A percentile compares a stretch with the other conserved stretches of the same genome.
Conservation (phyloP, 2,797 vertebrate species). For the Benthosema pterotum region DNA sequence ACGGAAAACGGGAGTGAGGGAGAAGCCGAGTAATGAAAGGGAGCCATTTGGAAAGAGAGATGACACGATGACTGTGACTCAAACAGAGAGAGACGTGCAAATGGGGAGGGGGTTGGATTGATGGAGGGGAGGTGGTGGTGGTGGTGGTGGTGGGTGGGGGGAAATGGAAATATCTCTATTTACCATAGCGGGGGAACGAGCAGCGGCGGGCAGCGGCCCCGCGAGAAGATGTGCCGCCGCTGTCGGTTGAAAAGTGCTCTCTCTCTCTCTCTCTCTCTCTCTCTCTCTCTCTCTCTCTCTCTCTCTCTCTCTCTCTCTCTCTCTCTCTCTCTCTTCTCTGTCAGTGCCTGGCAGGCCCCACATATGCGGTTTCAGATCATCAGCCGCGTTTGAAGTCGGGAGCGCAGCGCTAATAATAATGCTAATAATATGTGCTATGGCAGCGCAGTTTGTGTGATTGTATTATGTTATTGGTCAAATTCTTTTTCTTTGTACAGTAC, state of each 20-base stretch:
- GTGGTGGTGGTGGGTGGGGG: no score
- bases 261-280: no score
- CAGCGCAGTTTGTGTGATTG: no score
- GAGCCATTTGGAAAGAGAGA: slow-evolving; percentile 32
- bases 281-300: no score
- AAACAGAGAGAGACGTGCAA: slow-evolving; percentile 32
- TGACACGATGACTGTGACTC: slow-evolving; percentile 54
- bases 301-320: no score
- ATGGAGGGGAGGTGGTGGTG: not conserved
- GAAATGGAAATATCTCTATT: slow-evolving; percentile 62
- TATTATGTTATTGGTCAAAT: slow-evolving; percentile 10
- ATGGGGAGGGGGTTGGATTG: slow-evolving; percentile 31
- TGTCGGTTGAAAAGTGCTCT: slow-evolving; percentile 48
- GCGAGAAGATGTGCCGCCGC: slow-evolving; percentile 48
- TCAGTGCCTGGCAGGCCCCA: slow-evolving; percentile 29
- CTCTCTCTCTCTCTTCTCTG: slow-evolving; percentile 25
- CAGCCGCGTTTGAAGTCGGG: slow-evolving; percentile 27
- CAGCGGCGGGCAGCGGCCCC: no score
- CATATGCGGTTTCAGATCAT: slow-evolving; percentile 42
- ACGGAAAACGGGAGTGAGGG: slow-evolving; percentile 58
- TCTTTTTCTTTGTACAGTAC: not conserved
- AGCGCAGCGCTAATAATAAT: not conserved
- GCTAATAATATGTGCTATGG: no score
- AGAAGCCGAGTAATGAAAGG: slow-evolving; percentile 32
- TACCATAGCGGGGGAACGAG: slow-evolving; percentile 48